These are phyloP conservation scores for Saccopteryx bilineata DNA, from an alignment of 2,113 vertebrate genomes.

Conservation along the genomic window DNA sequence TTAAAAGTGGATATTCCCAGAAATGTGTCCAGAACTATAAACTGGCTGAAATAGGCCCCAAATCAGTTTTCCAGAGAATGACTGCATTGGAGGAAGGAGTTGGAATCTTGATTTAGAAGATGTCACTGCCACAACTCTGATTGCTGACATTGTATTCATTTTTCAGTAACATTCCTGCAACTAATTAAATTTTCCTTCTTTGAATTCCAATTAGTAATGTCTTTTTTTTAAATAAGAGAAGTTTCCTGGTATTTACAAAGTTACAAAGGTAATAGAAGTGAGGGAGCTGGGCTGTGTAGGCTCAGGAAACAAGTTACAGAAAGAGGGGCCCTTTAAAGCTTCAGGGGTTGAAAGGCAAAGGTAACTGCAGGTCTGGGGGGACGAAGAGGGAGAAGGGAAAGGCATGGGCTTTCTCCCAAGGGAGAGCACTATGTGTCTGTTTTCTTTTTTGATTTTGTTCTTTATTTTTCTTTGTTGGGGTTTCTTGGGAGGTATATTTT, in stretches of 20 bases:
- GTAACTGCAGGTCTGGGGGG: not conserved
- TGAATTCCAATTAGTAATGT: slow-evolving; percentile 30
- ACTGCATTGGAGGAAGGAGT: not conserved
- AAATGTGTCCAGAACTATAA: slow-evolving; percentile 10
- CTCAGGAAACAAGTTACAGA: not conserved
- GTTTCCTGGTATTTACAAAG: not conserved
- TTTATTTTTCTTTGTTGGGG: too few species aligned
- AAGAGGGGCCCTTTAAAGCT: not conserved
- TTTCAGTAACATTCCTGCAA: not conserved
- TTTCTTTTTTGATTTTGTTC: too few species aligned
- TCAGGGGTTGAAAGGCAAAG: not conserved
- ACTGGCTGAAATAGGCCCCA: not conserved
- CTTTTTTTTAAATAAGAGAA: not conserved
- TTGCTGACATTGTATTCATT: not conserved
- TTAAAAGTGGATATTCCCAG: slow-evolving; percentile 16
- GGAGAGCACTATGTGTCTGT: not conserved
- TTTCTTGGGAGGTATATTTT: too few species aligned
- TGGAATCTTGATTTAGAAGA: slow-evolving; percentile 44
- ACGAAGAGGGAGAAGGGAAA: not conserved
- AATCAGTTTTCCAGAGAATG: slow-evolving; percentile 21
- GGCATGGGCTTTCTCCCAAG: not conserved
- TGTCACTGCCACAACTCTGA: not conserved
- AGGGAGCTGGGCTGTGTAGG: not conserved
- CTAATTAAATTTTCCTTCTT: slow-evolving; percentile 9
- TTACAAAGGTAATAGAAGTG: not conserved